Percentiles rank a stretch among this genome's conserved stretches.
phyloP scores from a whole-genome alignment of 1,140 invertebrate genomes.

The Drosophila ohnishii region DNA sequence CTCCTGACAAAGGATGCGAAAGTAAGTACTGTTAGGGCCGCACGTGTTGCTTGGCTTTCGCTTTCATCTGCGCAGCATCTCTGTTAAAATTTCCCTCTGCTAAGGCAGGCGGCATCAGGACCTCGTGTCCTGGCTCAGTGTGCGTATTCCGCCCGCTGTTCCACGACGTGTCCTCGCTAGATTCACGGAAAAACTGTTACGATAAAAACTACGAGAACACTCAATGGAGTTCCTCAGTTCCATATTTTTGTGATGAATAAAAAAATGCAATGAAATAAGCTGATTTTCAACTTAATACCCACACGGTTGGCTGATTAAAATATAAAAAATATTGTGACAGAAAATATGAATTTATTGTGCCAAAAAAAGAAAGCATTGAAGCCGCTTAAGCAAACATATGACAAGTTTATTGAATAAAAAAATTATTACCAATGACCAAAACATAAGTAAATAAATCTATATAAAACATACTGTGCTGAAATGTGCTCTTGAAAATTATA shows the following conservation, averaged over 20 bases:
- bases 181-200: neutral
- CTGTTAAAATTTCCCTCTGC: conserved; percentile 44
- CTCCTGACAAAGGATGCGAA: neutral
- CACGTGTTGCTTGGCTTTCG: conserved; percentile 68
- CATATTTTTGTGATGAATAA: neutral
- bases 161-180: conserved; percentile 22
- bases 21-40: conserved; percentile 30
- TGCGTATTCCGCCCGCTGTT: conserved; percentile 12
- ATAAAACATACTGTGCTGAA: neutral
- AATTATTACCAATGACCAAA: neutral
- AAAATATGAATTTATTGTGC: neutral
- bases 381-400: neutral
- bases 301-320: conserved; percentile 3
- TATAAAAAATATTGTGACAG: conserved; percentile 1
- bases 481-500: neutral
- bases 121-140: conserved; percentile 26
- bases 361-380: neutral
- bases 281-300: neutral
- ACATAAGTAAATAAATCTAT: neutral
- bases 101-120: conserved; percentile 3
- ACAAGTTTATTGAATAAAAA: neutral
- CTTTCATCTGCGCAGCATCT: conserved; percentile 42
- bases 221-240: too few relatives aligned
- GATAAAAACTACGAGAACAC: conserved; percentile 17
- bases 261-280: neutral